Base-by-base conservation (phyloP, 1,140 invertebrate species). In the Drosophila orosa region DNA sequence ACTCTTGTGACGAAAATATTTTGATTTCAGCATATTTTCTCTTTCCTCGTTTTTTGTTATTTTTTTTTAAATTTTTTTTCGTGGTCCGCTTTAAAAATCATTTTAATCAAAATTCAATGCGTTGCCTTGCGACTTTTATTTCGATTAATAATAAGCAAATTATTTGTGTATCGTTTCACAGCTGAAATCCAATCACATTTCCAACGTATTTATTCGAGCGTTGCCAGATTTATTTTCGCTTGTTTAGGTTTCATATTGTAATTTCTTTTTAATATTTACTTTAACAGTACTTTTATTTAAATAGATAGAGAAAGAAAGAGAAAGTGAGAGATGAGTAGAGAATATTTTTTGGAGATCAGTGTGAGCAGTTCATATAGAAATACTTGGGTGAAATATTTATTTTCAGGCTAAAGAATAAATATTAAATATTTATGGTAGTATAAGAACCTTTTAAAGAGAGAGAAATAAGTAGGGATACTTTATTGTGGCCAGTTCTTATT, bases 1-100 rank as follows among this genome's bases (percentile, higher is more conserved):
- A 33, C 71, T 74, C 24, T 63, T 65, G 29, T 65, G 42, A 65
- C 71, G n/a, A 50, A 74, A 74, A 74, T 74, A 74, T 74, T 74
- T 74, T 63, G 72, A 74, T 74, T 74, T 74, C 31, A 29, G 65
- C 50, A 74, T 56, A 3, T 59, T 15, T 35, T 63, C 44, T 63
- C 52, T 33, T n/a, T 25, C 15, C 9, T 65, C 12, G 17, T 5
- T 25, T 25, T 33, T 22, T 39, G 12, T 25, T 15, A 19, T 15
- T 22, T 22, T n/a, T n/a, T n/a, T n/a, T n/a, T n/a, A n/a, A n/a
- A n/a, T n/a, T n/a, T n/a, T n/a, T n/a, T 27, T 60, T 13, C 3
- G 15, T 25, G 33, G 6, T 0, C 52, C n/a, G 15, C 31, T 37
- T 54, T 37, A 12, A 37, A 19, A 13, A 3, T 12, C 6, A 24